Base-by-base conservation (phyloP, 92 coral and sea anemone species). In the Parazoanthus darwini region DNA sequence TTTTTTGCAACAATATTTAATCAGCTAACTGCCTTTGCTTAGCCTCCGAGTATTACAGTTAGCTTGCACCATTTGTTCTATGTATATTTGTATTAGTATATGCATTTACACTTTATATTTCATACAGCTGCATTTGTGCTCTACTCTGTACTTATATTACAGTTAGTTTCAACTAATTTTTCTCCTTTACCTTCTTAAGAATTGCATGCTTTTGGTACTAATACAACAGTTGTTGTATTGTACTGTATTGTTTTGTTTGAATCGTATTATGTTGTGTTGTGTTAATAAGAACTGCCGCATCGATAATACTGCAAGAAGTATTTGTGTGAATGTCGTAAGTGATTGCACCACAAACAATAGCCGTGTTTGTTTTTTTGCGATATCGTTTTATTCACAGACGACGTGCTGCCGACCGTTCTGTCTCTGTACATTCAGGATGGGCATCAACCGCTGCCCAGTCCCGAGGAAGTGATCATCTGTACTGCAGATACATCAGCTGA, bases 401-500 rank as follows among this genome's bases (percentile, higher is more conserved):
- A 95, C 85, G 88, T 95, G 48, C 81, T 94, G 51, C 93, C 94
- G 39, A 91, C 91, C 8, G 89, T 96, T 15, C 83, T 94, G 85
- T 81, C 93, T 36, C 80, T 94, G 67, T 93, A 89, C 91, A 91
- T 93, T 92, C 89, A 89, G 20, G 89, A 86, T 79, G 88, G 56
- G 38, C 51, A 77, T n/a, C 91, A 89, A 48, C 70, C 92, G 26
- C 89, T 93, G 42, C 98, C 98, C 25, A 89, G 91, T 38, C 86
- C 91, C 20, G 94, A 96, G 74, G 98, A 96, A 82, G 97, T 96
- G 9, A 79, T 96, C 66, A 90, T 96, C 79, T 96, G 98, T 77
- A 88, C 93, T 3, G 87, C 92, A 26, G 94, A 96, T 25, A 96
- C 98, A 5, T 93, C 98, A 5, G 91, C 93, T 56, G 98, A 96